phyloP scores from a whole-genome alignment of 2,888 invertebrate genomes.

The Pycnomerus fuliginosus region DNA sequence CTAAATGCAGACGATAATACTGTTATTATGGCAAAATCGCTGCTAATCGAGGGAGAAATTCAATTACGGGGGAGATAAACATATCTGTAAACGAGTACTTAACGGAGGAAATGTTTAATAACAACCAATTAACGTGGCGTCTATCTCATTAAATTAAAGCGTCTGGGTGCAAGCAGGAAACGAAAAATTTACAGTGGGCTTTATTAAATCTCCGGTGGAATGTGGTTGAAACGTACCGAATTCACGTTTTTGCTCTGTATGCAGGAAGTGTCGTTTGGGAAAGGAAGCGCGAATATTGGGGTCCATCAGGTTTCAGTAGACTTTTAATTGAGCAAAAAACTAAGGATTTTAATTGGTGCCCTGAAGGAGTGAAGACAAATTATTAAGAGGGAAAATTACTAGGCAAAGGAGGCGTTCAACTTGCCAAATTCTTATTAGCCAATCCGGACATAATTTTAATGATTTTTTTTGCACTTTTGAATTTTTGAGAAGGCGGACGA shows the following conservation, averaged over 20 bases:
- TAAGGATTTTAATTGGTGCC: no score
- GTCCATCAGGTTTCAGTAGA: no score
- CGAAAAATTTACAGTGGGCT: slow-evolving; percentile 21
- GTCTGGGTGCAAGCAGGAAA: slow-evolving; percentile 26
- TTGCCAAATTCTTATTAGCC: no score
- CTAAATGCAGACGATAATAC: slow-evolving; percentile 6
- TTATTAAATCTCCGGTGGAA: slow-evolving; percentile 25
- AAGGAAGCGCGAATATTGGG: slow-evolving; percentile 9
- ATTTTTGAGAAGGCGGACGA: no score
- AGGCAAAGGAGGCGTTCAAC: no score
- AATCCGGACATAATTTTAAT: no score
- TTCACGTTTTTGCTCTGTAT: slow-evolving; percentile 3
- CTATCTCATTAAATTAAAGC: slow-evolving; percentile 24
- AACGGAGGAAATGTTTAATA: slow-evolving; percentile 24
- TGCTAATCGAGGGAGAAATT: slow-evolving; percentile 5
- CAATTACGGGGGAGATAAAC: neutral
- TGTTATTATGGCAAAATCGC: slow-evolving; percentile 1
- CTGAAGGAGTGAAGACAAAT: no score
- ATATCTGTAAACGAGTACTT: slow-evolving; percentile 7
- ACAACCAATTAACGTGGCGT: slow-evolving; percentile 25
- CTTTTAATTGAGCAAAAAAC: no score
- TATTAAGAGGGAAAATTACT: no score
- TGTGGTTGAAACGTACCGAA: slow-evolving; percentile 11
- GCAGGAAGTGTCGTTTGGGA: slow-evolving; percentile 4
- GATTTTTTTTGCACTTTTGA: no score